Conservation (phyloP, 1,140 invertebrate species). For the Aethina tumida region DNA sequence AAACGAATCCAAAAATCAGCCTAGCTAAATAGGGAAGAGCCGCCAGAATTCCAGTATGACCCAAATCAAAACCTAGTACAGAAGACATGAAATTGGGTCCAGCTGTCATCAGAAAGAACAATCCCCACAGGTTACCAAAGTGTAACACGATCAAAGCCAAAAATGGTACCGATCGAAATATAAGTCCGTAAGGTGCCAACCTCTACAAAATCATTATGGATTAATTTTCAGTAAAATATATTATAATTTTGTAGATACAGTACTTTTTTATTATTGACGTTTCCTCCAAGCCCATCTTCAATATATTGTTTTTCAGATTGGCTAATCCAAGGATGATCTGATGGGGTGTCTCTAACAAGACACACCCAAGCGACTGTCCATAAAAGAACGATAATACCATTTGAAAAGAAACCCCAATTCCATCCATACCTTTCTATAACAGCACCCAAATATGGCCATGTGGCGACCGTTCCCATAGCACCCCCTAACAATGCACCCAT, state of each 20-base stretch:
- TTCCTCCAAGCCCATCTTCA: constrained; percentile 45
- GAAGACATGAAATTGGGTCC: constrained; percentile 72
- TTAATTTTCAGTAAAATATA: not conserved
- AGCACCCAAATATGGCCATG: constrained; percentile 57
- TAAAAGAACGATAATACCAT: constrained; percentile 50
- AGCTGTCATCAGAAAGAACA: constrained; percentile 76
- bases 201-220: constrained; percentile 16
- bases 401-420: constrained; percentile 62
- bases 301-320: constrained; percentile 68
- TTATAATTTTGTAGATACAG: no score
- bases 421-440: constrained; percentile 57
- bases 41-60: constrained; percentile 59
- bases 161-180: constrained; percentile 54
- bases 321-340: constrained; percentile 62
- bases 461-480: constrained; percentile 67
- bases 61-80: constrained; percentile 74
- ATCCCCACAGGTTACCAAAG: constrained; percentile 66
- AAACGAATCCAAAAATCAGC: constrained; percentile 51
- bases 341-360: constrained; percentile 61
- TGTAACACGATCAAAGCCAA: constrained; percentile 54
- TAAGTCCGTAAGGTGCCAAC: constrained; percentile 47
- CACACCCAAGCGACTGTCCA: constrained; percentile 55
- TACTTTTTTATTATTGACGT: constrained; percentile 43
- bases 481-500: constrained; percentile 62
- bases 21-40: constrained; percentile 60